Percentiles rank a stretch among this genome's conserved stretches.
These are phyloP conservation scores for Nanger granti DNA, from an alignment of 2,113 vertebrate genomes.

Conservation along the genomic window DNA sequence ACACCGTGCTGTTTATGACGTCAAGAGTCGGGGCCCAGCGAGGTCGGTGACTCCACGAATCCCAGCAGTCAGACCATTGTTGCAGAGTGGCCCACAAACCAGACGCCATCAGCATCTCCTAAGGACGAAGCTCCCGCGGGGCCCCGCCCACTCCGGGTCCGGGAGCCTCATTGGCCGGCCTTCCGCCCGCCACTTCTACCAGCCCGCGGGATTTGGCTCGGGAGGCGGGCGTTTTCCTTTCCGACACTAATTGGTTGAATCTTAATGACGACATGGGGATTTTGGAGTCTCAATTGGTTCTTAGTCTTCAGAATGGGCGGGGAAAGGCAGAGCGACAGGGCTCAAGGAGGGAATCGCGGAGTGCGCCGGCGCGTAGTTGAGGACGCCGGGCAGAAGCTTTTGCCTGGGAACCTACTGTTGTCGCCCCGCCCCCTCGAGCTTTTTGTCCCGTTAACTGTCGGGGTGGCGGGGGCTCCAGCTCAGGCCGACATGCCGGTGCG, in stretches of 20 bases:
- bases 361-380: conserved; percentile 73
- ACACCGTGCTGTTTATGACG: background rate
- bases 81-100: accelerated
- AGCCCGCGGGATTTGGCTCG: background rate
- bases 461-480: background rate
- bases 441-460: conserved; percentile 48
- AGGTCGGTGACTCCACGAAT: accelerated
- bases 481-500: conserved; percentile 74
- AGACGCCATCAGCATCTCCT: accelerated
- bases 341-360: background rate
- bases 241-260: conserved; percentile 38
- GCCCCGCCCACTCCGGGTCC: background rate
- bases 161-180: conserved; percentile 30
- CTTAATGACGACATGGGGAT: background rate
- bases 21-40: background rate
- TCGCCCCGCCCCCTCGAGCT: conserved; percentile 16
- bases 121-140: background rate
- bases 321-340: background rate
- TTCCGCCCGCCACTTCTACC: background rate
- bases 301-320: background rate
- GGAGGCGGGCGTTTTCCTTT: background rate
- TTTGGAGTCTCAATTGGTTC: conserved; percentile 37
- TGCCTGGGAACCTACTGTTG: conserved; percentile 54
- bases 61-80: accelerated
- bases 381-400: background rate